Percentiles rank a stretch among this genome's conserved stretches.
Evolutionary conservation across 2,888 invertebrate genomes (phyloP).

Genomic region (Platycheirus albimanus): DNA sequence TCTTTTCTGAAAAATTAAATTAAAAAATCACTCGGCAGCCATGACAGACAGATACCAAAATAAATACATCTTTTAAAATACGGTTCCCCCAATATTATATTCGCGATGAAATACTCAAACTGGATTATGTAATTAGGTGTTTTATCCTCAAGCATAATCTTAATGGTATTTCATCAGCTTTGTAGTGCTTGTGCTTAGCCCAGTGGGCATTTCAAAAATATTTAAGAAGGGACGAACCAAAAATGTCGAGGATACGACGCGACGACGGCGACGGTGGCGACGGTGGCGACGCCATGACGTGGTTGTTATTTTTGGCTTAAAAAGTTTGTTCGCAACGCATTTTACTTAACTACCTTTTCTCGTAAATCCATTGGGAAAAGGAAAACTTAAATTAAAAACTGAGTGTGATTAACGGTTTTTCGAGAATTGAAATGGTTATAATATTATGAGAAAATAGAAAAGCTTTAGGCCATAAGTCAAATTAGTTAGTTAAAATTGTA

Average conservation of each 20-base stretch:
- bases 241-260: too few relatives aligned
- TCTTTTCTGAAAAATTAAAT: too few relatives aligned
- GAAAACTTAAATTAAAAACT: constrained; percentile 59
- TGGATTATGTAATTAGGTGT: constrained; percentile 47
- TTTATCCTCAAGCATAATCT: constrained; percentile 53
- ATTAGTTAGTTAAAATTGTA: constrained; percentile 46
- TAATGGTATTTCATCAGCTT: constrained; percentile 45
- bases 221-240: constrained; percentile 25
- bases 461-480: constrained; percentile 32
- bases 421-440: constrained; percentile 46
- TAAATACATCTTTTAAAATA: too few relatives aligned
- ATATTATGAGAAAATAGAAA: constrained; percentile 12
- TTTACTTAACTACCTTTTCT: not conserved
- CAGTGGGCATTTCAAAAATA: constrained; percentile 34
- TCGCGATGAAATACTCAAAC: constrained; percentile 8
- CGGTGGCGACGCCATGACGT: not conserved
- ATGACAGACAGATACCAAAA: too few relatives aligned
- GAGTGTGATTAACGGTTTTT: constrained; percentile 59
- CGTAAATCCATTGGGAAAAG: not conserved
- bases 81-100: too few relatives aligned
- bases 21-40: too few relatives aligned
- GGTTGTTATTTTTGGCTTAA: constrained; percentile 18
- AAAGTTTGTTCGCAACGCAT: constrained; percentile 4
- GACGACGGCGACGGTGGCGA: too few relatives aligned
- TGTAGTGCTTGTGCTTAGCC: constrained; percentile 9